These are phyloP conservation scores for Brachionichthys hirsutus DNA, from an alignment of 2,113 vertebrate species.

Conservation along the genomic window DNA sequence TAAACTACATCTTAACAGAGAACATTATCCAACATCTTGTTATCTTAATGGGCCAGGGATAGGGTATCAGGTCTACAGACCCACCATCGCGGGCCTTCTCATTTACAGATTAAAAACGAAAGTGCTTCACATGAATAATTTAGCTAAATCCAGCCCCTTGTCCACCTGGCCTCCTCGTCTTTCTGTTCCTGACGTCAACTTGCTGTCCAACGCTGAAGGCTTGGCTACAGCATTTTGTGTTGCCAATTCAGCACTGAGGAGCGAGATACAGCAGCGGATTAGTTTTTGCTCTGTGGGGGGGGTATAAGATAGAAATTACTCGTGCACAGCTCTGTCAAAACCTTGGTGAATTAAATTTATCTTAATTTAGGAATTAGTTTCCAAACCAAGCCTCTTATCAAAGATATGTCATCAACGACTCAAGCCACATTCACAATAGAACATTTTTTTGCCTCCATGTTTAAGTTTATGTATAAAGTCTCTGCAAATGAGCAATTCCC, in stretches of 20 bases:
- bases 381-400: too few species aligned
- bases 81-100: slow-evolving; percentile 79
- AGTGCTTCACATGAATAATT: slow-evolving; percentile 89
- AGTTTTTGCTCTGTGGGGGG: slow-evolving; percentile 92
- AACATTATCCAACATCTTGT: slow-evolving; percentile 84
- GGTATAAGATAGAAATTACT: too few species aligned
- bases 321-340: too few species aligned
- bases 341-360: too few species aligned
- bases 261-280: slow-evolving; percentile 75
- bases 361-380: too few species aligned
- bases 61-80: slow-evolving; percentile 68
- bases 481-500: too few species aligned
- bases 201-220: slow-evolving; percentile 36
- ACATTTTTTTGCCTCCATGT: too few species aligned
- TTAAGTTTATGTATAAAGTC: too few species aligned
- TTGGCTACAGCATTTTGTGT: slow-evolving; percentile 78
- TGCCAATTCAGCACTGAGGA: slow-evolving; percentile 76
- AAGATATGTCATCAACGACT: too few species aligned
- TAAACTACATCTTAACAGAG: slow-evolving; percentile 68
- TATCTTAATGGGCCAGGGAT: slow-evolving; percentile 88
- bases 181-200: slow-evolving; percentile 35
- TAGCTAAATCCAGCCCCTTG: slow-evolving; percentile 61
- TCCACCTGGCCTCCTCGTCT: slow-evolving; percentile 50
- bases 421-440: too few species aligned
- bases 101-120: slow-evolving; percentile 92